Evolutionary conservation across 2,113 vertebrate genomes (phyloP).

Genomic region (Myanophis thanlyinensis): DNA sequence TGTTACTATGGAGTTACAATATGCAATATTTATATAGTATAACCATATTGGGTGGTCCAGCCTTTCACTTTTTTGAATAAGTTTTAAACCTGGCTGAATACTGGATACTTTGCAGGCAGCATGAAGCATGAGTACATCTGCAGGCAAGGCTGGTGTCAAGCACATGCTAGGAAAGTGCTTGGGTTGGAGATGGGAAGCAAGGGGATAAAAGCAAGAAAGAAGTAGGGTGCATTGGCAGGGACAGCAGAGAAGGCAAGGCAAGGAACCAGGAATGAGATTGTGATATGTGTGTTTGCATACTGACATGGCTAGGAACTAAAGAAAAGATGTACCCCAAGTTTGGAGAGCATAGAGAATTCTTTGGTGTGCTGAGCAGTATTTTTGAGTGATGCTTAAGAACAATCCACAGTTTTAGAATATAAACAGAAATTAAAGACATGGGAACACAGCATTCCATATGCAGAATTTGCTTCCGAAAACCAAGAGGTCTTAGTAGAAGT

Average conservation of each 20-base stretch:
- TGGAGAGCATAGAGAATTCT: neutral
- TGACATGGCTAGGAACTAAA: neutral
- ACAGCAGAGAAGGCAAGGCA: neutral
- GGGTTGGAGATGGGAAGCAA: neutral
- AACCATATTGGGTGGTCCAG: neutral
- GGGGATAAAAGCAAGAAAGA: neutral
- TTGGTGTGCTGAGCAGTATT: neutral
- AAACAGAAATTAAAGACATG: neutral
- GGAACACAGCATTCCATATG: neutral
- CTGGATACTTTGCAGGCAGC: neutral
- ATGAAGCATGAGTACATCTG: neutral
- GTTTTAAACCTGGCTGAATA: neutral
- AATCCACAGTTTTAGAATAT: neutral
- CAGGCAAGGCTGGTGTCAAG: neutral
- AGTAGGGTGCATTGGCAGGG: neutral
- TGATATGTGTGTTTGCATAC: neutral
- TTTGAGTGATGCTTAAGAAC: neutral
- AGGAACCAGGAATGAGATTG: neutral
- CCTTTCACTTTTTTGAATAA: neutral
- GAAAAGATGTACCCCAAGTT: neutral
- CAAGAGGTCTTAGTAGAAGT: neutral
- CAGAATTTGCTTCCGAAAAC: neutral
- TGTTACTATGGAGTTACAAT: neutral
- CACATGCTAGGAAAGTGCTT: neutral
- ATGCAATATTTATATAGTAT: neutral